These are phyloP conservation scores for Hydrotaea cyrtoneurina DNA, from an alignment of 2,888 invertebrate genomes.

Conservation along the genomic window DNA sequence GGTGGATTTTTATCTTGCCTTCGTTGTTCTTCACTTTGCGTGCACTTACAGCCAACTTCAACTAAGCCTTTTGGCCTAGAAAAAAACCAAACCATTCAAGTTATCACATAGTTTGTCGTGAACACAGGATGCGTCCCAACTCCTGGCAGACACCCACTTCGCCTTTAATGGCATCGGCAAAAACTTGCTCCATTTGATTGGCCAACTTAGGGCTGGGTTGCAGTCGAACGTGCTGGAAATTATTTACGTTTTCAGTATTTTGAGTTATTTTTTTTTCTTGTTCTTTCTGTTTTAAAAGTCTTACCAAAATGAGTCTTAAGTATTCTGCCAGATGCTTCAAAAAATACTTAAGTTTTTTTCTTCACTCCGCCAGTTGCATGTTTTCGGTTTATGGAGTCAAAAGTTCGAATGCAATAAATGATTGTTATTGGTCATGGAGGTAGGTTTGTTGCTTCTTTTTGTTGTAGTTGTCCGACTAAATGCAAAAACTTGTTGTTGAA, in stretches of 20 bases:
- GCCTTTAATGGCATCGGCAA: background rate
- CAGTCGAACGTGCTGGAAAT: conserved; percentile 50
- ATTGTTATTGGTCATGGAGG: background rate
- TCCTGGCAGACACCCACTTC: no score
- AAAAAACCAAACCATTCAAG: conserved; percentile 11
- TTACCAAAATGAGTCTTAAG: background rate
- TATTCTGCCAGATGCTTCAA: conserved; percentile 7
- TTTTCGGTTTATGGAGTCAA: background rate
- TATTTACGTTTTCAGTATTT: conserved; percentile 46
- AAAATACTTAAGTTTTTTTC: no score
- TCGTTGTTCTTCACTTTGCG: background rate
- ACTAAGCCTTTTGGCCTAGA: conserved; percentile 53
- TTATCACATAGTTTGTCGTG: conserved; percentile 17
- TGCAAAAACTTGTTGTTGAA: no score
- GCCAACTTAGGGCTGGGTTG: background rate
- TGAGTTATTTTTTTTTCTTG: no score
- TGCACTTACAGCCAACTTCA: conserved; percentile 38
- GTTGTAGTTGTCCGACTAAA: no score
- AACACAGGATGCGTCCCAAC: background rate
- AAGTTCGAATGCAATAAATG: conserved; percentile 27
- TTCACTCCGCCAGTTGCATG: no score
- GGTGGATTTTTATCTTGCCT: no score
- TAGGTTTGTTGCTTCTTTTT: no score
- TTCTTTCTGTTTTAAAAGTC: background rate
- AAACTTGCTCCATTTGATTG: conserved; percentile 36